phyloP scores from a whole-genome alignment of 2,797 vertebrate species.

The Peromyscus aztecus region DNA sequence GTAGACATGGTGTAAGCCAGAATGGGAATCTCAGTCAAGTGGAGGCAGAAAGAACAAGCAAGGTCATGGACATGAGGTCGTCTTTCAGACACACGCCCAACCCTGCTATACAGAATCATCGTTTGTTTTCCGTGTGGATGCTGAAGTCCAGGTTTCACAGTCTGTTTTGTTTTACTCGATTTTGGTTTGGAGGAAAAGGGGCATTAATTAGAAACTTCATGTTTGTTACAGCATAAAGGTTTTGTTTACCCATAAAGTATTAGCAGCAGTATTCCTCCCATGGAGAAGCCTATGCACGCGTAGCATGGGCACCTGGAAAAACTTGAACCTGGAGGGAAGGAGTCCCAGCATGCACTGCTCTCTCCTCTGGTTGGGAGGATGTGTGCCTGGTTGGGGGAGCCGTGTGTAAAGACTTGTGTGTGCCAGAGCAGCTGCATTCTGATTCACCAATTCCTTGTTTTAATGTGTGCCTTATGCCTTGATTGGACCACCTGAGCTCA shows the following conservation, averaged over 20 bases:
- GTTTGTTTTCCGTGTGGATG: not conserved
- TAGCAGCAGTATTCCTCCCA: slow-evolving; percentile 6
- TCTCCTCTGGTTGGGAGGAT: not conserved
- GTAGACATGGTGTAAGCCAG: not conserved
- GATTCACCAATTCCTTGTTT: not conserved
- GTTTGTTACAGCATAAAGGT: slow-evolving; percentile 55
- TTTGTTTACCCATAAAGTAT: slow-evolving; percentile 73
- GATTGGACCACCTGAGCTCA: slow-evolving; percentile 73
- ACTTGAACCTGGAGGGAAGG: slow-evolving; percentile 8
- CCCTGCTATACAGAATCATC: slow-evolving; percentile 31
- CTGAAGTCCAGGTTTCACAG: slow-evolving; percentile 33
- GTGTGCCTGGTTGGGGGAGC: not conserved
- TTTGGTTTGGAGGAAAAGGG: slow-evolving; percentile 62
- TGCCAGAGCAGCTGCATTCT: not conserved
- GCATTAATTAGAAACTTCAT: slow-evolving; percentile 40
- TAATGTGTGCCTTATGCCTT: slow-evolving; percentile 77
- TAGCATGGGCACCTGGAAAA: not conserved
- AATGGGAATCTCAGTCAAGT: slow-evolving; percentile 61
- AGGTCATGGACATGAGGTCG: slow-evolving; percentile 32
- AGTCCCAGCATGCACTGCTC: not conserved
- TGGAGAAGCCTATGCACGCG: not conserved
- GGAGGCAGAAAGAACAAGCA: not conserved
- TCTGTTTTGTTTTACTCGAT: slow-evolving; percentile 67
- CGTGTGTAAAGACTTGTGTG: not conserved
- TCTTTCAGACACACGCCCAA: slow-evolving; percentile 67